Evolutionary conservation across 2,797 vertebrate genomes (phyloP).

Genomic region (Nothura maculosa): DNA sequence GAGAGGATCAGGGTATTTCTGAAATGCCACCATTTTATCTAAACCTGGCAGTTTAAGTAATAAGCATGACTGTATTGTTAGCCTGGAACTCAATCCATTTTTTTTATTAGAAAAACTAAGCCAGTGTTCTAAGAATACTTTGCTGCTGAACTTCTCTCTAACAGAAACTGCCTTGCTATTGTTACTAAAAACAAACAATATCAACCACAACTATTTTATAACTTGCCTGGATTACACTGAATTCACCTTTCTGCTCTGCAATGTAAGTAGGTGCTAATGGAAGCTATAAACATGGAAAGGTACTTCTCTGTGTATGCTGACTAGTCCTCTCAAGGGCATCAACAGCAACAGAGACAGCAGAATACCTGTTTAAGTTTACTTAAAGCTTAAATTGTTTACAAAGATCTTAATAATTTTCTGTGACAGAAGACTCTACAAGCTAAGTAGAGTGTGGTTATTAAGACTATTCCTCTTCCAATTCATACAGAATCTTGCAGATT

Average conservation of each 20-base stretch:
- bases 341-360: not conserved
- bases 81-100: not conserved
- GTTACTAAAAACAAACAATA: not conserved
- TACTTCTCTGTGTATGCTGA: not conserved
- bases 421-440: not conserved
- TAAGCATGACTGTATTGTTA: not conserved
- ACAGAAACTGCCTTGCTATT: not conserved
- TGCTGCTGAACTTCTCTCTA: not conserved
- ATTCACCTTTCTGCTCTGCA: not conserved
- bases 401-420: not conserved
- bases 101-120: not conserved
- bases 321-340: not conserved
- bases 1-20: not conserved
- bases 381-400: not conserved
- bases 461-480: not conserved
- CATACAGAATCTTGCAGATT: not conserved
- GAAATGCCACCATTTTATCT: not conserved
- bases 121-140: not conserved
- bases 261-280: not conserved
- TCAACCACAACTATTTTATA: not conserved
- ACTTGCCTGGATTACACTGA: too few species aligned
- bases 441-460: not conserved
- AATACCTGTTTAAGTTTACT: not conserved
- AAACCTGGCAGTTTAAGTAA: not conserved
- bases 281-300: not conserved